Conservation (phyloP, 2,888 invertebrate species). For the Oscheius sp. region DNA sequence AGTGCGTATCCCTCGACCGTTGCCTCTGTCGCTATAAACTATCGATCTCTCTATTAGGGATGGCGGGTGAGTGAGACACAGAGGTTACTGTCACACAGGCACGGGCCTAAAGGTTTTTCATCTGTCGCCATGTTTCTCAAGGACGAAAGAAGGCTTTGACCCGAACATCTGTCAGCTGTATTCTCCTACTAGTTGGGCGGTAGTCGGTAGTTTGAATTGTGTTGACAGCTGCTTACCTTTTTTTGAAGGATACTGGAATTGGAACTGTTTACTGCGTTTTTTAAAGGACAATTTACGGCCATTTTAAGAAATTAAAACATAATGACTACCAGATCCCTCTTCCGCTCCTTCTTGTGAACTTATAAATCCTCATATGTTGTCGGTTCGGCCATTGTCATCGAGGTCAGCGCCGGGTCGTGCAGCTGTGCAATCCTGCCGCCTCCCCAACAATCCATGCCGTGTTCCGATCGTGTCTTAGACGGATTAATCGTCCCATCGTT, state of each 20-base stretch:
- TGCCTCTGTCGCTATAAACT: neutral
- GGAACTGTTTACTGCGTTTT: neutral
- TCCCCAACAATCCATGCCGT: neutral
- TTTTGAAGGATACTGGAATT: neutral
- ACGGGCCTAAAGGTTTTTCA: constrained; percentile 11
- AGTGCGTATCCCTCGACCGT: neutral
- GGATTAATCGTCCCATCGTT: too few species aligned
- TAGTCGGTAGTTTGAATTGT: neutral
- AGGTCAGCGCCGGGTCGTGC: constrained; percentile 34
- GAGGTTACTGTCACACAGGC: too few species aligned
- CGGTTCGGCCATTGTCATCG: constrained; percentile 24
- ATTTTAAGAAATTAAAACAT: too few species aligned
- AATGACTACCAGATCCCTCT: too few species aligned
- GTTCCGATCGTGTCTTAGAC: neutral
- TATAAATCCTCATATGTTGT: constrained; percentile 19
- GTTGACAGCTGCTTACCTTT: neutral
- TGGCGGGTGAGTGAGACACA: too few species aligned
- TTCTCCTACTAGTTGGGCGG: neutral
- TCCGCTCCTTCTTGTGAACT: neutral
- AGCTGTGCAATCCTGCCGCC: constrained; percentile 27
- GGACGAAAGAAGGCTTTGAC: neutral
- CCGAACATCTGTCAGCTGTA: neutral
- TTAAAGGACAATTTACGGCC: neutral
- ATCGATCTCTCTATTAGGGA: constrained; percentile 2
- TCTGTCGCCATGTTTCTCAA: constrained; percentile 23